Evolutionary conservation across 2,888 invertebrate species (phyloP), one percentile per base, ranked within the genome.

Genomic region (Pimpla rufipes): DNA sequence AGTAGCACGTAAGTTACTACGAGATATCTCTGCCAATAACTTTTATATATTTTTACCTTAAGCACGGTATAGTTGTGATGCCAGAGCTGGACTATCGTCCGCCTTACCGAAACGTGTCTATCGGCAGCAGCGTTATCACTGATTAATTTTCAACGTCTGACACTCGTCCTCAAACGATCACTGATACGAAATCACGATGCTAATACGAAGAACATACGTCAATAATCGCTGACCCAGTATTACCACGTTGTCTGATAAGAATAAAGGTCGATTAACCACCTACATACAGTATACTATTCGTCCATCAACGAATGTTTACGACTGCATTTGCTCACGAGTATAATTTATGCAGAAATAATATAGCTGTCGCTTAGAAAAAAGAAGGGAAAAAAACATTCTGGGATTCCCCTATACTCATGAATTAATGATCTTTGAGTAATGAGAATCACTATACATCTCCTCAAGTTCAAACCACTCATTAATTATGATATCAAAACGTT

Each of bases 1-100:
- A 92, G 87, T 68, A 92, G 92, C 91, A 92, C 91, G 92, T 92
- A 86, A 82, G 88, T 87, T 29, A 29, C 5, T 29, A 62, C 77
- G 13, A 23, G 2, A 55, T 55, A 29, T 5, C 4, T 13, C 13
- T 6, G 11, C 10, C 11, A 57, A 57, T 29, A 5, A 47, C n/a
- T 8, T 45, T 4, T 13, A 11, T 45, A 13, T 45, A 45, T 45
- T n/a, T 45, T 45, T 45, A n/a, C n/a, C 3, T 16, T 47, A 16
- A n/a, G 16, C 16, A 11, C 16, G 6, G 5, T 47, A n/a, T n/a
- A n/a, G n/a, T 11, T 8, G 16, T 6, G n/a, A 47, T 0, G 18
- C 18, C 18, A 2, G 18, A 52, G 16, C 10, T 52, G 10, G 10
- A 52, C 8, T 52, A 18, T 16, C 50, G 2, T 52, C 16, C 7